Percentiles rank a stretch among this genome's conserved stretches.
Evolutionary conservation across 2,797 vertebrate species (phyloP).

Genomic region (Gila robusta): DNA sequence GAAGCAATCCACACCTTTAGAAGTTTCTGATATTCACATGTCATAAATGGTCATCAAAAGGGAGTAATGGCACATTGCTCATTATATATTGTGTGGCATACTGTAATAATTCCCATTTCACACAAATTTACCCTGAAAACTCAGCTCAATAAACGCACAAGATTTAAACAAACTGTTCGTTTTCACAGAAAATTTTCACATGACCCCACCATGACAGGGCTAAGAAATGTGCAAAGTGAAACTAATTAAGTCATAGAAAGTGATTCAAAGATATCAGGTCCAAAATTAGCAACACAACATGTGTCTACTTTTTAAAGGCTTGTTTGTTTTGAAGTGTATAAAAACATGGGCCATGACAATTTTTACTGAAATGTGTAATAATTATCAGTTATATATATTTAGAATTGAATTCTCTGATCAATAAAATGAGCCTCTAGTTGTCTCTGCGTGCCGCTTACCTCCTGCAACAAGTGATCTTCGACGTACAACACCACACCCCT

Average conservation of each 20-base stretch:
- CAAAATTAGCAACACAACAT: neutral
- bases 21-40: slow-evolving; percentile 48
- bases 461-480: slow-evolving; percentile 71
- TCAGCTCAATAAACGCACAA: neutral
- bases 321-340: neutral
- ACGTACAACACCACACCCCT: slow-evolving; percentile 61
- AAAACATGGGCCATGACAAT: neutral
- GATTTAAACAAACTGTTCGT: neutral
- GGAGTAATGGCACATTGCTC: slow-evolving; percentile 27
- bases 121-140: neutral
- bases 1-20: slow-evolving; percentile 51
- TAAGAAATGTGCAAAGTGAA: slow-evolving; percentile 22
- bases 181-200: neutral
- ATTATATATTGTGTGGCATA: slow-evolving; percentile 7
- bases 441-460: slow-evolving; percentile 25
- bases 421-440: neutral
- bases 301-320: neutral
- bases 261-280: slow-evolving; percentile 3
- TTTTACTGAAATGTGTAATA: neutral
- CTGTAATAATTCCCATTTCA: neutral
- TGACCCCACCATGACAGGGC: slow-evolving; percentile 1
- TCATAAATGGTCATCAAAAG: slow-evolving; percentile 50
- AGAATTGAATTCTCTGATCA: neutral
- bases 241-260: slow-evolving; percentile 40
- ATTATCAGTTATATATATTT: too few species aligned